Percentiles rank a stretch among this genome's conserved stretches.
Evolutionary conservation across 2,888 invertebrate species (phyloP).

Genomic region (Sipunculus nudus): DNA sequence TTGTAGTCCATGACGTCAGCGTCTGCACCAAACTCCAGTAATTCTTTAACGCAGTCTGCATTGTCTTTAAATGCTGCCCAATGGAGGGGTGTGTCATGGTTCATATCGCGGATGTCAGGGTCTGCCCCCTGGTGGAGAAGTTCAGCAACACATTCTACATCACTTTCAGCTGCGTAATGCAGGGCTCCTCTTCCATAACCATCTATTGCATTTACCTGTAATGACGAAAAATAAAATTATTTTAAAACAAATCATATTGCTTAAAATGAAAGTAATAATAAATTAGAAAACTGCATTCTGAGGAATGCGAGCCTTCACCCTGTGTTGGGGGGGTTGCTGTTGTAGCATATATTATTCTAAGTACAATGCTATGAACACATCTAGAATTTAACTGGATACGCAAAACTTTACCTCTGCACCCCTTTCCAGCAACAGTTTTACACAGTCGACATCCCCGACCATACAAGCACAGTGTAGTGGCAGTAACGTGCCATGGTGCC

Average conservation of each 20-base stretch:
- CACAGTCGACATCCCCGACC: conserved; percentile 54
- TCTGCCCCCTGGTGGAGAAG: conserved; percentile 57
- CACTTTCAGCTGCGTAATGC: conserved; percentile 64
- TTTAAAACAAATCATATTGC: too few species aligned
- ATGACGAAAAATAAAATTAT: conserved; percentile 13
- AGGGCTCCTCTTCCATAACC: conserved; percentile 61
- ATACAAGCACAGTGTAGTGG: conserved; percentile 66
- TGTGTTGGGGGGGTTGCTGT: too few species aligned
- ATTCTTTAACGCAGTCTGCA: conserved; percentile 48
- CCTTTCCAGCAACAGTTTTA: conserved; percentile 52
- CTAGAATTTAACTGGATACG: too few species aligned
- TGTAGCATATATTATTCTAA: too few species aligned
- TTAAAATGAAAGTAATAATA: too few species aligned
- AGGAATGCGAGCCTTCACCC: too few species aligned
- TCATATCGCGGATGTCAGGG: conserved; percentile 53
- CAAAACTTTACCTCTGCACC: conserved; percentile 62
- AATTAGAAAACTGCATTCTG: too few species aligned
- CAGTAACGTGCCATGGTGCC: conserved; percentile 61
- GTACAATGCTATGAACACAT: too few species aligned
- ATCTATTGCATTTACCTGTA: conserved; percentile 62
- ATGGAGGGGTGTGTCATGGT: conserved; percentile 61
- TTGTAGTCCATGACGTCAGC: conserved; percentile 59
- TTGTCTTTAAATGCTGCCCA: conserved; percentile 65
- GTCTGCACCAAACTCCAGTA: conserved; percentile 56
- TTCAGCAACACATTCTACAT: conserved; percentile 52